Evolutionary conservation across 2,113 vertebrate species (phyloP).

Genomic region (Puma concolor): DNA sequence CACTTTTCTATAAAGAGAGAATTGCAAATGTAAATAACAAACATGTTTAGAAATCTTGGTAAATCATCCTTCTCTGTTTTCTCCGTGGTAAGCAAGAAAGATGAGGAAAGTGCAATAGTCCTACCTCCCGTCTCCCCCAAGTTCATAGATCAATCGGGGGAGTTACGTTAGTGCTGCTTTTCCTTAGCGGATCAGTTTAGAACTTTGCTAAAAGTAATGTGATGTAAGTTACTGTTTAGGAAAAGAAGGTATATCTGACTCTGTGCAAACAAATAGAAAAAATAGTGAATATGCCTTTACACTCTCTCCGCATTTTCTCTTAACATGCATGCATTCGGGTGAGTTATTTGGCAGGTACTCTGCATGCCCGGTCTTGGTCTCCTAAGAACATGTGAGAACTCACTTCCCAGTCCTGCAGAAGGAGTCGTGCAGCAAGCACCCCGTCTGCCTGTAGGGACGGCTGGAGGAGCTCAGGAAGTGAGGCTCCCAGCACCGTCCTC

Average conservation of each 20-base stretch:
- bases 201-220: not conserved
- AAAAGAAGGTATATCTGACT: not conserved
- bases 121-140: accelerated
- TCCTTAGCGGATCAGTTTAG: not conserved
- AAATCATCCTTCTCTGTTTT: not conserved
- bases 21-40: not conserved
- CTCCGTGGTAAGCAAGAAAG: not conserved
- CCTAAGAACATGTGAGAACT: not conserved
- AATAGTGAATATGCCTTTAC: not conserved
- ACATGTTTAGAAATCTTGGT: not conserved
- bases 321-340: not conserved
- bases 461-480: no score
- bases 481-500: not conserved
- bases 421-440: not conserved
- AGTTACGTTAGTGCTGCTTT: not conserved
- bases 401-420: not conserved
- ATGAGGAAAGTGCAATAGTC: not conserved
- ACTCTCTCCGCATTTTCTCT: not conserved
- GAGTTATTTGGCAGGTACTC: not conserved
- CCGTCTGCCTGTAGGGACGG: no score
- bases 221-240: not conserved
- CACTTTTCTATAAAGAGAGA: not conserved
- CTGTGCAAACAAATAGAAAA: not conserved
- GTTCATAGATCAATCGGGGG: accelerated
- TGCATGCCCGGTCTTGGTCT: not conserved